phyloP scores from a whole-genome alignment of 2,113 vertebrate species.

The Notarius lentiginosus region DNA sequence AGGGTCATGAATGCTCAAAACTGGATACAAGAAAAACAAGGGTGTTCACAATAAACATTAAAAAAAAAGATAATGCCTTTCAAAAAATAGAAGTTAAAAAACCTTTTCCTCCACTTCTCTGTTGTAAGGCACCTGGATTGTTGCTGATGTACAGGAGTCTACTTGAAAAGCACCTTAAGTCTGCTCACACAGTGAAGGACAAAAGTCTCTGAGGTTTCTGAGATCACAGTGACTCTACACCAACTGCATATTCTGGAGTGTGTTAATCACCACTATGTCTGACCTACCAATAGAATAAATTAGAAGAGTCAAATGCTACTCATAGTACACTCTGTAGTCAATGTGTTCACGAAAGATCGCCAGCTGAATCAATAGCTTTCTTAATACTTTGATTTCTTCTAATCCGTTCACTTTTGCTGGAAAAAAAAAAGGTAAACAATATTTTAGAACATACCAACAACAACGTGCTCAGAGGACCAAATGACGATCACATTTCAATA shows the following conservation, averaged over 20 bases:
- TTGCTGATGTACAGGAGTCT: slow-evolving; percentile 13
- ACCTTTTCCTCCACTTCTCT: not conserved
- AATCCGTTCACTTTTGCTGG: slow-evolving; percentile 49
- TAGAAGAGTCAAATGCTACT: slow-evolving; percentile 62
- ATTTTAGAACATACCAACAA: not conserved
- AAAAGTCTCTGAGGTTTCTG: slow-evolving; percentile 40
- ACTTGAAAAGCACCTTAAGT: slow-evolving; percentile 30
- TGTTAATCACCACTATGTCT: slow-evolving; percentile 49
- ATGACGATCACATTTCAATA: not conserved
- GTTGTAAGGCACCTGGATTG: slow-evolving; percentile 10
- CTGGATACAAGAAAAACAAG: not conserved
- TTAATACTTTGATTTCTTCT: slow-evolving; percentile 52
- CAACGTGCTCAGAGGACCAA: not conserved
- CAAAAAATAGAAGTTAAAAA: slow-evolving; percentile 9
- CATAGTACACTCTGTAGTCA: slow-evolving; percentile 59
- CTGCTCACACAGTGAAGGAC: slow-evolving; percentile 40
- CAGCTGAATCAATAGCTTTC: slow-evolving; percentile 53
- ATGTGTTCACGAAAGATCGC: slow-evolving; percentile 42
- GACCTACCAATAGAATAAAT: slow-evolving; percentile 66
- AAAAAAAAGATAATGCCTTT: slow-evolving; percentile 32
- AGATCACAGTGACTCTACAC: slow-evolving; percentile 8
- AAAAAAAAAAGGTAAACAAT: not conserved
- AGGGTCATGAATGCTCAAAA: slow-evolving; percentile 12
- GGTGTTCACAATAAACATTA: not conserved
- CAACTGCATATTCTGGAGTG: slow-evolving; percentile 21